Conservation (phyloP, 2,888 invertebrate species). For the Tetragnatha montana region DNA sequence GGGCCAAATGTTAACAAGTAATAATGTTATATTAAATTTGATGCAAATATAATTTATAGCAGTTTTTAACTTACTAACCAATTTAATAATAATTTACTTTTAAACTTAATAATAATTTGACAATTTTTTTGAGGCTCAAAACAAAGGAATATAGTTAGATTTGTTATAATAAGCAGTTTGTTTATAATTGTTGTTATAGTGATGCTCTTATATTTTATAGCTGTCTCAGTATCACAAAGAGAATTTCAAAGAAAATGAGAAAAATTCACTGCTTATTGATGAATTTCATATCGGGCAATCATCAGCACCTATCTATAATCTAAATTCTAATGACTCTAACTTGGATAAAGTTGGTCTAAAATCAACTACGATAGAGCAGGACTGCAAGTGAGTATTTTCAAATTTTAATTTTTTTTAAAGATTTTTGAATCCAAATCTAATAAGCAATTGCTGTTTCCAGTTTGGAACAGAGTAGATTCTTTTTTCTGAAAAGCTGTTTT, state of each 20-base stretch:
- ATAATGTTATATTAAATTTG: no score
- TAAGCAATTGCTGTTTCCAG: not conserved
- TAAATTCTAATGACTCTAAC: not conserved
- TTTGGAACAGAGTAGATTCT: not conserved
- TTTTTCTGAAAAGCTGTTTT: not conserved
- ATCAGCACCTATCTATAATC: conserved; percentile 12
- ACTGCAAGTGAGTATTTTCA: conserved; percentile 10
- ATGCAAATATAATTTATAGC: no score
- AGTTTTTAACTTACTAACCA: no score
- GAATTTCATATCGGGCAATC: conserved; percentile 21
- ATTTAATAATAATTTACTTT: no score
- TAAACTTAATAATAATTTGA: no score
- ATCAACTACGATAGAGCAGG: conserved; percentile 11
- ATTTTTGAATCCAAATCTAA: not conserved
- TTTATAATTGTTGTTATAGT: no score
- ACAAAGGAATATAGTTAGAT: no score
- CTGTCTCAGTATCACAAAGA: conserved; percentile 6
- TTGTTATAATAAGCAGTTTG: no score
- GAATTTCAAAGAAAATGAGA: not conserved
- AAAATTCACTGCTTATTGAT: conserved; percentile 2
- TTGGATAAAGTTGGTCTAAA: conserved; percentile 6
- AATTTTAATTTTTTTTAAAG: not conserved
- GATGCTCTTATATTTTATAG: not conserved
- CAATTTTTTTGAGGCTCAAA: no score
- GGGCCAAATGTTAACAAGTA: no score